Evolutionary conservation across 2,888 invertebrate genomes (phyloP), one percentile per base, ranked within the genome.

Genomic region (Eumacrocentrus americanus): DNA sequence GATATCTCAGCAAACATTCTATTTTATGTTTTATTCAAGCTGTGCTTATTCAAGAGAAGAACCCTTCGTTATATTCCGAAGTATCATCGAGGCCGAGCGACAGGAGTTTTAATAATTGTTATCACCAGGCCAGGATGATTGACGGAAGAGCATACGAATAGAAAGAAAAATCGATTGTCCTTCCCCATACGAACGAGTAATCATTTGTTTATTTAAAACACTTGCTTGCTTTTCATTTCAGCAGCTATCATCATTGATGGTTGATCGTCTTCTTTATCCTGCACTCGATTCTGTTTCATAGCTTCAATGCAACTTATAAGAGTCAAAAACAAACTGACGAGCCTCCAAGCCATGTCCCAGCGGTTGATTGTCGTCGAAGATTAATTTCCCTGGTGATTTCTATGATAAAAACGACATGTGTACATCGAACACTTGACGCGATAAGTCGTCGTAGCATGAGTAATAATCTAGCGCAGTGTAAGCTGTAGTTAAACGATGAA

Each of bases 191-290:
- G 29, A 11, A 34, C 16, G n/a, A n/a, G 11, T 18, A 20, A 44
- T 34, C 18, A 16, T 29, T 53, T 40, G 23, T 52, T 52, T 20
- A 22, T 40, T 5, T 18, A 42, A 42, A 34, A 29, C 11, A 53
- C 54, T 54, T 34, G 44, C 54, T 54, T 44, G 34, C 34, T 42
- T 44, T 44, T 54, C 18, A 54, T 44, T 44, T 54, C 54, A 9
- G 44, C 11, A 9, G 44, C 11, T 3, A 29, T 18, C n/a, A 54
- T 29, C 18, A 54, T 29, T 29, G 54, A 25, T 20, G 34, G 44
- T 20, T 34, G 16, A 7, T 1, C 11, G 34, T 11, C 5, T 54
- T 44, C 9, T 18, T 20, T 14, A 14, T 23, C 40, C n/a, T n/a
- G n/a, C 3, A 44, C 12, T 23, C 22, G 23, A 25, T 46, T 29